Evolutionary conservation across 2,888 invertebrate species (phyloP).

Genomic region (Parochlus steinenii): DNA sequence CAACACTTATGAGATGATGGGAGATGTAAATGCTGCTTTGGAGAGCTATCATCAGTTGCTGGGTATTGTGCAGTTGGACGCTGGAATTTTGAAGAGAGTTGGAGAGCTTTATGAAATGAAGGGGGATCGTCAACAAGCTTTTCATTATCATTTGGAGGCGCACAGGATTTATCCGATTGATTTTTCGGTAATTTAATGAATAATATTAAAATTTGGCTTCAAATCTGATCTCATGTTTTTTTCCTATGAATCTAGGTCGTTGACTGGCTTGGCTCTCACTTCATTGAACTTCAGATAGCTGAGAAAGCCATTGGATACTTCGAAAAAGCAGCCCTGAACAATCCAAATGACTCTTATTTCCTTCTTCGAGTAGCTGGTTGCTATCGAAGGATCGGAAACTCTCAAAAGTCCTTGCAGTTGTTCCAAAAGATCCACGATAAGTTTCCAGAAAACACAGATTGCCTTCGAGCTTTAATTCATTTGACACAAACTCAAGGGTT

Average conservation of each 20-base stretch:
- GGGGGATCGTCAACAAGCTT: conserved; percentile 79
- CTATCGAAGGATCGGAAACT: conserved; percentile 58
- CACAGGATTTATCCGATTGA: conserved; percentile 28
- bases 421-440: conserved; percentile 48
- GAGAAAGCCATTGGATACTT: conserved; percentile 76
- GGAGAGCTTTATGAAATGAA: conserved; percentile 79
- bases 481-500: conserved; percentile 51
- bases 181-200: conserved; percentile 16
- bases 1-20: conserved; percentile 52
- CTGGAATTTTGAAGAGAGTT: conserved; percentile 71
- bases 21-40: conserved; percentile 41
- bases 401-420: conserved; percentile 31
- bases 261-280: conserved; percentile 80
- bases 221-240: conserved; percentile 52
- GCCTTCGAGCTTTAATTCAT: conserved; percentile 47
- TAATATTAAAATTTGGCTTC: conserved; percentile 43
- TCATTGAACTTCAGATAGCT: conserved; percentile 72
- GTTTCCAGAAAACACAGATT: conserved; percentile 91
- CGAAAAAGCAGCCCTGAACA: conserved; percentile 57
- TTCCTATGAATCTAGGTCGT: too few relatives aligned
- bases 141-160: conserved; percentile 28
- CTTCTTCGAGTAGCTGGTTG: conserved; percentile 74
- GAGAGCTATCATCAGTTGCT: conserved; percentile 59
- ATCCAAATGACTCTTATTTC: conserved; percentile 70
- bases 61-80: conserved; percentile 75